phyloP scores from a whole-genome alignment of 2,888 invertebrate species.

The Chironomus tentans region DNA sequence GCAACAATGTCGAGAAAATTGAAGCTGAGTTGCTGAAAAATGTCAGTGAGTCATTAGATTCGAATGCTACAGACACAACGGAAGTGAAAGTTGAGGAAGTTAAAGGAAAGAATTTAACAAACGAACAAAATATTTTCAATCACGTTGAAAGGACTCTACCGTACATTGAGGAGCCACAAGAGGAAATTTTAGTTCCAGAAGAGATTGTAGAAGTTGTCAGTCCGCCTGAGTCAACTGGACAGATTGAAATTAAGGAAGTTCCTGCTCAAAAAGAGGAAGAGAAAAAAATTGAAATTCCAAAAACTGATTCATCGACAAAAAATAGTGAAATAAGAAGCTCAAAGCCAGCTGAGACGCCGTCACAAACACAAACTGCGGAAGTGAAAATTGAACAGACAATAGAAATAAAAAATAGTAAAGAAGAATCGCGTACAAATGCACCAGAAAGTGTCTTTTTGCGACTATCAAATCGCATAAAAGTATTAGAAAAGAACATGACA shows the following conservation, averaged over 20 bases:
- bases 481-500: conserved; percentile 93
- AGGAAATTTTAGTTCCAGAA: not conserved
- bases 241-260: not conserved
- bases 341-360: too few species aligned
- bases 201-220: not conserved
- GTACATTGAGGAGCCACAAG: not conserved
- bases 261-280: not conserved
- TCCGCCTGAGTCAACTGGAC: not conserved
- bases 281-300: not conserved
- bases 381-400: not conserved
- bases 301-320: not conserved
- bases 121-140: not conserved
- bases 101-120: not conserved
- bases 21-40: not conserved
- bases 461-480: conserved; percentile 87
- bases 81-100: not conserved
- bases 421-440: not conserved
- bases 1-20: not conserved
- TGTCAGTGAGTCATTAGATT: too few species aligned
- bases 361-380: not conserved
- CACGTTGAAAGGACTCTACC: not conserved
- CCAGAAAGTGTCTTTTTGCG: conserved; percentile 92
- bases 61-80: too few species aligned
- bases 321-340: not conserved
- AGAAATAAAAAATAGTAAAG: conserved; percentile 15